These are phyloP conservation scores for Acronicta leporina DNA, from an alignment of 2,888 invertebrate genomes.

Conservation along the genomic window DNA sequence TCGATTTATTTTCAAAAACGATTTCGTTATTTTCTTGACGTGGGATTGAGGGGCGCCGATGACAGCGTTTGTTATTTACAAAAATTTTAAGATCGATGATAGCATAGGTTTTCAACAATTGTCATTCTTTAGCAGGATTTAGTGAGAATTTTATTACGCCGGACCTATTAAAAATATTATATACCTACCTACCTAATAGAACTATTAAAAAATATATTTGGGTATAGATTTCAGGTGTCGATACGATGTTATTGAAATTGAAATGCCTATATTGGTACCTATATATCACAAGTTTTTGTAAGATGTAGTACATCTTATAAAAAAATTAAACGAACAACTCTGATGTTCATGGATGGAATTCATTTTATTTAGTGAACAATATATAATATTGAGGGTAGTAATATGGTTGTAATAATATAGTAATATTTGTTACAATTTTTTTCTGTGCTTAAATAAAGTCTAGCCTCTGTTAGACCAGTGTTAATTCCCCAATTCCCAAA, in stretches of 20 bases:
- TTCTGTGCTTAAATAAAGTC: slow-evolving; percentile 5
- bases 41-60: slow-evolving; percentile 74
- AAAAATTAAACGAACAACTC: too few species aligned
- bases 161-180: not conserved
- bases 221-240: too few species aligned
- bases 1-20: slow-evolving; percentile 85
- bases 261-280: too few species aligned
- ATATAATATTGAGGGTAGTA: too few species aligned
- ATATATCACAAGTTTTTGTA: too few species aligned
- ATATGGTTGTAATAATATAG: too few species aligned
- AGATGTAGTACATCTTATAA: too few species aligned
- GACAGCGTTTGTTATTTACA: slow-evolving; percentile 69
- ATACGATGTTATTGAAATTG: too few species aligned
- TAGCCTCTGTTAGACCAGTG: slow-evolving; percentile 54
- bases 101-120: slow-evolving; percentile 40
- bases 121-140: slow-evolving; percentile 28
- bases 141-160: slow-evolving; percentile 22
- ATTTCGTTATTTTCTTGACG: slow-evolving; percentile 80
- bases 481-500: slow-evolving; percentile 80
- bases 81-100: slow-evolving; percentile 60
- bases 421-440: not conserved
- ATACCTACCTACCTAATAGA: too few species aligned
- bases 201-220: too few species aligned
- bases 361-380: too few species aligned
- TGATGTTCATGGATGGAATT: too few species aligned